phyloP scores from a whole-genome alignment of 2,797 vertebrate species.

The Erithacus rubecula region DNA sequence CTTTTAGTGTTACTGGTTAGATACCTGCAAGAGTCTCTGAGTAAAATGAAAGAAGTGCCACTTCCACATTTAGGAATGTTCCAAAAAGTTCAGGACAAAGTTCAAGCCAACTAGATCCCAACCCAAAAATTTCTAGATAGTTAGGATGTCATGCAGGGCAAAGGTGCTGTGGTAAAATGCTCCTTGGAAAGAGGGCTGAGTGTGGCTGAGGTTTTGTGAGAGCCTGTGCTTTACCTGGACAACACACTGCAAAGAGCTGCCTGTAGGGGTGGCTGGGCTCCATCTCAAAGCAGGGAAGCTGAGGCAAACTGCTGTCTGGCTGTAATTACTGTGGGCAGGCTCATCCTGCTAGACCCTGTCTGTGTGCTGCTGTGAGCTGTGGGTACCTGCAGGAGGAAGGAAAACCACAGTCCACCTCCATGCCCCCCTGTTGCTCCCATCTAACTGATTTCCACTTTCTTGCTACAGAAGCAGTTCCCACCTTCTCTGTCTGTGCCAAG shows the following conservation, averaged over 20 bases:
- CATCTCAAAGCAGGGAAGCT: background rate
- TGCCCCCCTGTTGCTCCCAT: background rate
- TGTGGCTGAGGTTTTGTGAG: background rate
- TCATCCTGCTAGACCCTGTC: background rate
- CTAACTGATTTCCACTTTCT: background rate
- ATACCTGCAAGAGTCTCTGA: background rate
- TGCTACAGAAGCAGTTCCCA: background rate
- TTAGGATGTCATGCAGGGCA: background rate
- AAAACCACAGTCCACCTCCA: background rate
- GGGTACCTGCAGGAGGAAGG: background rate
- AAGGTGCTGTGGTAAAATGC: background rate
- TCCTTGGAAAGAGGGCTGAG: background rate
- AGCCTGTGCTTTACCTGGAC: background rate
- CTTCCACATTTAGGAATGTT: background rate
- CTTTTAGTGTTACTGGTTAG: background rate
- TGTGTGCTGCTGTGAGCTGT: accelerated
- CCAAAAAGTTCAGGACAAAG: background rate
- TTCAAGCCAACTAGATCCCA: background rate
- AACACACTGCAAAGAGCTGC: background rate
- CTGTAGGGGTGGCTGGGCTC: background rate
- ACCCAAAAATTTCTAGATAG: background rate
- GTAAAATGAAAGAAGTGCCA: background rate
- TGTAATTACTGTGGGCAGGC: background rate
- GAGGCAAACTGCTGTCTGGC: background rate
- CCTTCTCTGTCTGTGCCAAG: background rate